Conservation (phyloP, 37 sponge, comb jelly and placozoan genomes). For the Aphrocallistes beatrix region DNA sequence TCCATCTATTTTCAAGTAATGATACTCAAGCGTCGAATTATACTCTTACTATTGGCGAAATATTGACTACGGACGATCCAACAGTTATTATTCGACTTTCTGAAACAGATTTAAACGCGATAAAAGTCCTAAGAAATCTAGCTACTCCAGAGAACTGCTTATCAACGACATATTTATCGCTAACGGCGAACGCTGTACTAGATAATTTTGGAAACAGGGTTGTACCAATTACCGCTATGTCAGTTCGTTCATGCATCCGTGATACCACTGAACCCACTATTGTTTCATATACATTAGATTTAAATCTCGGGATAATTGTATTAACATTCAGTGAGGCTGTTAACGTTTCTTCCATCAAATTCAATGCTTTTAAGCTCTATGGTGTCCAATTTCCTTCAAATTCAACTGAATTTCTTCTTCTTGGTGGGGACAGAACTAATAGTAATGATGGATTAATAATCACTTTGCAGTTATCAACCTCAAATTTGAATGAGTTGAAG, state of each 20-base stretch:
- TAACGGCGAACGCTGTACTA: slow-evolving; percentile 34
- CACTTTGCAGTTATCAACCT: slow-evolving; percentile 26
- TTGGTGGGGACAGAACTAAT: slow-evolving; percentile 45
- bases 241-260: slow-evolving; percentile 18
- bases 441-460: slow-evolving; percentile 31
- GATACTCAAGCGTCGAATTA: slow-evolving; percentile 36
- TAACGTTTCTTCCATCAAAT: slow-evolving; percentile 33
- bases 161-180: slow-evolving; percentile 50
- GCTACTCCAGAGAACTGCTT: slow-evolving; percentile 24
- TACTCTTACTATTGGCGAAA: slow-evolving; percentile 28
- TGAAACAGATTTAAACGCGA: slow-evolving; percentile 43
- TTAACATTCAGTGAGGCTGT: slow-evolving; percentile 69
- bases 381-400: slow-evolving; percentile 16
- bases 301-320: slow-evolving; percentile 49
- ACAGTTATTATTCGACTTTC: slow-evolving; percentile 42
- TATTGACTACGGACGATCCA: slow-evolving; percentile 29
- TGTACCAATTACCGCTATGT: slow-evolving; percentile 19
- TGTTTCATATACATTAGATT: slow-evolving; percentile 42
- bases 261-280: slow-evolving; percentile 55
- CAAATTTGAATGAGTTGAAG: slow-evolving; percentile 57
- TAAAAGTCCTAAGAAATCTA: slow-evolving; percentile 45
- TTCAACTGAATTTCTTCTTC: background rate
- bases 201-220: slow-evolving; percentile 60
- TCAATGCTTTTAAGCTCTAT: slow-evolving; percentile 32
- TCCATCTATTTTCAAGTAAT: background rate